These are phyloP conservation scores for Eurytemora carolleeae DNA, from an alignment of 1,140 invertebrate genomes.

Conservation along the genomic window DNA sequence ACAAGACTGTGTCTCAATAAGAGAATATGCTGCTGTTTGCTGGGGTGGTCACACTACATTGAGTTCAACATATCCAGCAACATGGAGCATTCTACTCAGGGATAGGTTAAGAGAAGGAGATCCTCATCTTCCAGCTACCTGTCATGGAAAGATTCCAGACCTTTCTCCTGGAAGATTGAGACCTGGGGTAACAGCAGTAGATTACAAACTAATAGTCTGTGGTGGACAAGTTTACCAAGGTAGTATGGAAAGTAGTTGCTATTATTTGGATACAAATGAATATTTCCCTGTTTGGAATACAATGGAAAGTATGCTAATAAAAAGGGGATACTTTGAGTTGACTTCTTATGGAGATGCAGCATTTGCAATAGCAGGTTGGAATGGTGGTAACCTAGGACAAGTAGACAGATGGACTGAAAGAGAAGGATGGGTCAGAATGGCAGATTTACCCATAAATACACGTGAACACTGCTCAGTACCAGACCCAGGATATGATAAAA, in stretches of 20 bases:
- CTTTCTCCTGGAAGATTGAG: neutral
- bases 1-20: neutral
- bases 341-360: neutral
- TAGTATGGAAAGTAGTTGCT: neutral
- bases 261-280: neutral
- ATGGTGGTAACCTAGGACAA: neutral
- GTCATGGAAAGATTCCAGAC: neutral
- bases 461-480: neutral
- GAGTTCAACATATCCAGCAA: neutral
- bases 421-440: neutral
- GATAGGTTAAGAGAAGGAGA: neutral
- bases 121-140: neutral
- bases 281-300: neutral
- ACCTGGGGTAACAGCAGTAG: neutral
- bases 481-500: neutral
- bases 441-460: neutral
- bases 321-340: neutral
- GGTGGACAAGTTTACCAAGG: neutral
- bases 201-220: neutral
- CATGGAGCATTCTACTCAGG: neutral
- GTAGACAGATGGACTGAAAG: neutral
- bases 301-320: neutral
- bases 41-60: neutral
- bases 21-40: neutral
- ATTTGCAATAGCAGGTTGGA: neutral